Evolutionary conservation across 2,888 invertebrate genomes (phyloP).

Genomic region (Odontocolon sp.): DNA sequence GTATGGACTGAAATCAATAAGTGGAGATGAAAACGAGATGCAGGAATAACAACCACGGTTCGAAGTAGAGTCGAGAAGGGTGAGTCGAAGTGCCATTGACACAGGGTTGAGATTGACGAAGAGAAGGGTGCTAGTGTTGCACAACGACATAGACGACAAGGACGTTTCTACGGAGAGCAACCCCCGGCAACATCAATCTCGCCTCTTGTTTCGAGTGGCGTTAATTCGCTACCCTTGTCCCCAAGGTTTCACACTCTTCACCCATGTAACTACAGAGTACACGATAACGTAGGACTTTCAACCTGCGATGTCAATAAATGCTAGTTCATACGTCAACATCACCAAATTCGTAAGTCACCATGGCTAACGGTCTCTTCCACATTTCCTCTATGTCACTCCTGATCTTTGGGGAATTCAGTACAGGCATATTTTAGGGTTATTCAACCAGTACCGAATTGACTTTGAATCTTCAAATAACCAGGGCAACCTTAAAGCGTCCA

Average conservation of each 20-base stretch:
- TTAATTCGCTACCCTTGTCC: conserved; percentile 79
- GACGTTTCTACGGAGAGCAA: conserved; percentile 27
- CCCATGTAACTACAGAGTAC: conserved; percentile 45
- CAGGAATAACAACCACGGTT: conserved; percentile 35
- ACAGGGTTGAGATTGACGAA: conserved; percentile 51
- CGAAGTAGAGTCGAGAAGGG: conserved; percentile 39
- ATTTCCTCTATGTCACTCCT: not conserved
- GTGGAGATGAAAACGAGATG: conserved; percentile 25
- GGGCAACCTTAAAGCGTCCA: too few species aligned
- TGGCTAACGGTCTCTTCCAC: not conserved
- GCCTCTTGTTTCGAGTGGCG: conserved; percentile 75
- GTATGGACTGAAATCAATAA: not conserved
- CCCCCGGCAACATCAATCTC: conserved; percentile 76
- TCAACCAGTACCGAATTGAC: too few species aligned
- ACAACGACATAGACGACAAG: conserved; percentile 30
- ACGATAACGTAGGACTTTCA: conserved; percentile 59
- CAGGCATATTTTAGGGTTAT: too few species aligned
- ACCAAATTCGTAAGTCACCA: conserved; percentile 18
- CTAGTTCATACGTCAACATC: conserved; percentile 71
- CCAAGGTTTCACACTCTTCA: conserved; percentile 61
- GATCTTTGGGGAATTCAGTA: too few species aligned
- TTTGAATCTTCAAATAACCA: too few species aligned
- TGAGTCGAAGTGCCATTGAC: conserved; percentile 56
- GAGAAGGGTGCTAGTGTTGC: conserved; percentile 27
- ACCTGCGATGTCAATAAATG: conserved; percentile 73